Conservation (phyloP, 2,888 invertebrate genomes). For the Limnephilus rhombicus region DNA sequence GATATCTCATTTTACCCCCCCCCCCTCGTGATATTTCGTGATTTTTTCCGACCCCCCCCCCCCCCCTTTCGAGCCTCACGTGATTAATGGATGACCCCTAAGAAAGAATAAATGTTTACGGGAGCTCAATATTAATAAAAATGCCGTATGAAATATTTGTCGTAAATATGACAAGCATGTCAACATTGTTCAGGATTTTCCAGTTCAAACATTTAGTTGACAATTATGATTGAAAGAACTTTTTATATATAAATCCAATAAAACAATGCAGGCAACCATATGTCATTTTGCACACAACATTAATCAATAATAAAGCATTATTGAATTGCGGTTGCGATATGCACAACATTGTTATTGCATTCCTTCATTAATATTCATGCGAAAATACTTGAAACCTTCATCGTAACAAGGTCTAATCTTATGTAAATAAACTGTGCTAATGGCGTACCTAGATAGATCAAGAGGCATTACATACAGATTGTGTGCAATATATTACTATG, state of each 20-base stretch:
- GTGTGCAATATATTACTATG: not conserved
- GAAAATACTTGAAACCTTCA: constrained; percentile 15
- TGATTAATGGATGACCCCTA: no score
- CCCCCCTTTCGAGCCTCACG: no score
- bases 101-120: no score
- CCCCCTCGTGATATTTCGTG: no score
- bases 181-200: not conserved
- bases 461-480: not conserved
- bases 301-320: not conserved
- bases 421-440: constrained; percentile 1
- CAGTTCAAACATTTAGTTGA: not conserved
- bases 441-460: not conserved
- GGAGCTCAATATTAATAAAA: no score
- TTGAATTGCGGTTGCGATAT: not conserved
- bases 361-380: constrained; percentile 7
- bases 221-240: not conserved
- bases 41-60: no score
- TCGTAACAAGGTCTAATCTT: not conserved
- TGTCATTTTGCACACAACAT: not conserved
- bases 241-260: not conserved
- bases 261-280: not conserved
- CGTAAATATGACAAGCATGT: not conserved
- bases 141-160: not conserved
- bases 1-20: no score
- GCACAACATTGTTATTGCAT: not conserved